These are phyloP conservation scores for Mus minutoides DNA, from an alignment of 2,797 vertebrate species.

Conservation along the genomic window DNA sequence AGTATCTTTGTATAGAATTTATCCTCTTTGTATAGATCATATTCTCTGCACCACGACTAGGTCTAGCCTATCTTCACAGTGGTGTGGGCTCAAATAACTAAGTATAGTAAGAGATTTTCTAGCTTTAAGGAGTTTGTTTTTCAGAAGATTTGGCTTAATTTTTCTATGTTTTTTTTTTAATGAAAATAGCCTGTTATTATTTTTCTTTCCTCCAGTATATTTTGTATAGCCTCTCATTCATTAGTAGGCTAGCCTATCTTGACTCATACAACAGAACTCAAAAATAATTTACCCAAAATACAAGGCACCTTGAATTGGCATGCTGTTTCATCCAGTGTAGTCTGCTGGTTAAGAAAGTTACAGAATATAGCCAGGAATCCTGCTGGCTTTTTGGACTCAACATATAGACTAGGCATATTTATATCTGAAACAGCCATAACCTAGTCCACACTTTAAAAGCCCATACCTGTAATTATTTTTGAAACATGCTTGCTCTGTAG, in stretches of 20 bases:
- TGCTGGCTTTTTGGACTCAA: background rate
- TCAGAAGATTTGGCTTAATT: background rate
- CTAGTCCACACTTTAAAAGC: slow-evolving; percentile 4
- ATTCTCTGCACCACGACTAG: background rate
- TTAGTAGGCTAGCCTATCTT: background rate
- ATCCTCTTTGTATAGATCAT: background rate
- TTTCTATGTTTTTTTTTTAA: background rate
- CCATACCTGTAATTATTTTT: background rate
- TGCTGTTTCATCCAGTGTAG: background rate
- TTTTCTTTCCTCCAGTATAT: background rate
- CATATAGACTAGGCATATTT: background rate
- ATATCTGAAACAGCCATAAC: background rate
- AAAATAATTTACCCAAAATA: background rate
- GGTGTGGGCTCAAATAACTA: background rate
- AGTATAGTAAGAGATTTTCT: background rate
- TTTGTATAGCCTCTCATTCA: background rate
- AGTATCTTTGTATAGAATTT: background rate
- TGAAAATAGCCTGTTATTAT: background rate
- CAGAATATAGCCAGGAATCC: background rate
- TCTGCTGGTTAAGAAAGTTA: background rate
- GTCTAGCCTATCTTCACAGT: background rate
- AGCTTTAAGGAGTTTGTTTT: background rate
- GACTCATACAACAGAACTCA: background rate
- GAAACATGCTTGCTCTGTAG: background rate
- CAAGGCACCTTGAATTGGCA: background rate